Evolutionary conservation across 2,113 vertebrate species (phyloP).

Genomic region (Bufo gargarizans): DNA sequence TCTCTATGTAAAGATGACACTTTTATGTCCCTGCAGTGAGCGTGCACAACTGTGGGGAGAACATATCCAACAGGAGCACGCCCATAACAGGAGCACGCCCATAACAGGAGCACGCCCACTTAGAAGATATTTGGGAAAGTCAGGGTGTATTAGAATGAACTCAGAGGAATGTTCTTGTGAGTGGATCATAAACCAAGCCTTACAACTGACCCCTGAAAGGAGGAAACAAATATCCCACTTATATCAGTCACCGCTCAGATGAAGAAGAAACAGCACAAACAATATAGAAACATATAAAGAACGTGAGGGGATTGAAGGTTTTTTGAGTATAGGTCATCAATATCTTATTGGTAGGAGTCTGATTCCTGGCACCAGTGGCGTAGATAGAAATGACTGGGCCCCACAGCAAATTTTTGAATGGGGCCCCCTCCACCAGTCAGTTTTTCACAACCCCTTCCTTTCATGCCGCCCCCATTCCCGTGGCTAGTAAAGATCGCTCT

Average conservation of each 20-base stretch:
- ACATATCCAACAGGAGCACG: background rate
- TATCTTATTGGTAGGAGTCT: too few species aligned
- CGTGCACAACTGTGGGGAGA: background rate
- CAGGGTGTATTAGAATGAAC: constrained; percentile 34
- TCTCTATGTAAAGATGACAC: constrained; percentile 20
- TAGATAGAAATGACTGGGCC: too few species aligned
- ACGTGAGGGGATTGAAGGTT: background rate
- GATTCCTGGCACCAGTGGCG: too few species aligned
- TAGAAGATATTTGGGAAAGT: constrained; percentile 23
- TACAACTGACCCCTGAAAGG: background rate
- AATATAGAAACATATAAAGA: background rate
- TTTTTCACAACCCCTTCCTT: too few species aligned
- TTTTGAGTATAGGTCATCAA: too few species aligned
- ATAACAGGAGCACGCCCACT: constrained; percentile 11
- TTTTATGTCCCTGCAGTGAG: too few species aligned
- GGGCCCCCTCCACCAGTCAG: too few species aligned
- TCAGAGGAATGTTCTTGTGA: background rate
- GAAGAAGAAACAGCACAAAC: background rate
- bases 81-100: too few species aligned
- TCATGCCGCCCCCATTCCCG: too few species aligned
- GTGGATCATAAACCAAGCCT: background rate
- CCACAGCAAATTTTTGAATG: too few species aligned
- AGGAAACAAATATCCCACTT: background rate
- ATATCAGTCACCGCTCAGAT: background rate
- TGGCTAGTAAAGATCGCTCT: too few species aligned